Percentiles rank a stretch among this genome's conserved stretches.
Evolutionary conservation across 1,140 invertebrate genomes (phyloP).

Genomic region (Aphelenchoides besseyi): DNA sequence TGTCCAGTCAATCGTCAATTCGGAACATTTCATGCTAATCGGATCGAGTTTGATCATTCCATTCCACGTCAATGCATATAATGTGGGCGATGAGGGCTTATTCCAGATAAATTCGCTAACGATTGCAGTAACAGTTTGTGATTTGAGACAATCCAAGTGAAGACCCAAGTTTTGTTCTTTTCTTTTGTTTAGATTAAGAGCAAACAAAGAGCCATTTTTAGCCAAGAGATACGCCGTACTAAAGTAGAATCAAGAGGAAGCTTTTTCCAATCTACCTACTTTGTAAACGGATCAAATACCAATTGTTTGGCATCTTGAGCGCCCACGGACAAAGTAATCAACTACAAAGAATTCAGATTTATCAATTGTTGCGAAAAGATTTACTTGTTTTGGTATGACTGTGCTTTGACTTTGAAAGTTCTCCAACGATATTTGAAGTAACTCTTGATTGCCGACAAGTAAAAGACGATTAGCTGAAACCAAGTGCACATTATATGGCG

Average conservation of each 20-base stretch:
- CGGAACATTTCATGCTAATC: conserved; percentile 47
- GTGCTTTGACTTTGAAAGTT: conserved; percentile 43
- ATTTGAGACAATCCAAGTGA: conserved; percentile 45
- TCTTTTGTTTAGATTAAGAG: conserved; percentile 44
- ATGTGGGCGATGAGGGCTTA: conserved; percentile 49
- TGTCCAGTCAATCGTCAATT: conserved; percentile 56
- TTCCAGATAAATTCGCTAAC: conserved; percentile 61
- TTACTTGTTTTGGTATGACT: conserved; percentile 51
- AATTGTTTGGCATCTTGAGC: conserved; percentile 62
- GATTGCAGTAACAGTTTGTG: conserved; percentile 60
- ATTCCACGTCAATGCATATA: conserved; percentile 62
- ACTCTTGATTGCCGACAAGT: conserved; percentile 52
- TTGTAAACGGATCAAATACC: conserved; percentile 59
- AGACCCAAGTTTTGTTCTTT: conserved; percentile 51
- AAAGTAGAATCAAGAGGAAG: not conserved
- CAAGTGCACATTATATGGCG: too few relatives aligned
- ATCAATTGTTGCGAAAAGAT: too few relatives aligned
- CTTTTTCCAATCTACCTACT: conserved; percentile 33
- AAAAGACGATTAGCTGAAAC: conserved; percentile 56
- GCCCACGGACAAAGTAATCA: conserved; percentile 54
- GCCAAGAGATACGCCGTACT: conserved; percentile 61
- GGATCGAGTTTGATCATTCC: conserved; percentile 47
- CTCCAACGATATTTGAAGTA: conserved; percentile 54
- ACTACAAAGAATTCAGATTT: too few relatives aligned
- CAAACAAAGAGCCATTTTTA: conserved; percentile 59